A percentile compares a stretch with the other conserved stretches of the same genome.
These are phyloP conservation scores for Erinaceus europaeus DNA, from an alignment of 2,113 vertebrate genomes.

Conservation along the genomic window DNA sequence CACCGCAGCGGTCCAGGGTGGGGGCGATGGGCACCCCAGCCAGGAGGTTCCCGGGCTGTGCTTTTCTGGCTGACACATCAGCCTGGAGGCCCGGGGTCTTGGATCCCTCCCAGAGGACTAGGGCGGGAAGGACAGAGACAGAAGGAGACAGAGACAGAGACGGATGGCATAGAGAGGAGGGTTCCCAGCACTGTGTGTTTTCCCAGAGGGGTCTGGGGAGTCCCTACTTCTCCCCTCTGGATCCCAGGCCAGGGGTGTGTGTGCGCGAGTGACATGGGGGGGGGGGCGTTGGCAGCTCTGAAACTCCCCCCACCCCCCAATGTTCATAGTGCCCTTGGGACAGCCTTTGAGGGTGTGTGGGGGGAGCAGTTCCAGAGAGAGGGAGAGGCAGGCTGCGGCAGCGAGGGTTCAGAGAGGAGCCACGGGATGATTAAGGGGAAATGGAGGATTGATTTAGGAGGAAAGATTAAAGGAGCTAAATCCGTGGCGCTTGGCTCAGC, in stretches of 20 bases:
- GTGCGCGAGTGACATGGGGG: too few species aligned
- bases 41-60: neutral
- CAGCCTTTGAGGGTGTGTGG: slow-evolving; percentile 29
- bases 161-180: neutral
- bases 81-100: neutral
- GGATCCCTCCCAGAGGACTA: neutral
- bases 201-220: neutral
- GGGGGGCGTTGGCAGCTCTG: neutral
- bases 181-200: neutral
- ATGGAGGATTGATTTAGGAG: slow-evolving; percentile 80
- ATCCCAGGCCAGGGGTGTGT: neutral
- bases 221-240: neutral
- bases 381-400: slow-evolving; percentile 58
- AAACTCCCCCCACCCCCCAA: neutral
- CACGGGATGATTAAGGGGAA: slow-evolving; percentile 78
- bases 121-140: neutral
- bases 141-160: neutral
- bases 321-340: slow-evolving; percentile 62
- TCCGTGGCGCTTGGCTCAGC: slow-evolving; percentile 78
- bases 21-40: neutral
- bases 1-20: too few species aligned
- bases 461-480: slow-evolving; percentile 80
- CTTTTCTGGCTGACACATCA: neutral
- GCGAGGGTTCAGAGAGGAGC: slow-evolving; percentile 75
- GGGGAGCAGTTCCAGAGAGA: slow-evolving; percentile 58